A percentile compares a stretch with the other conserved stretches of the same genome.
These are phyloP conservation scores for Cyrtonyx montezumae DNA, from an alignment of 2,113 vertebrate species.

Conservation along the genomic window DNA sequence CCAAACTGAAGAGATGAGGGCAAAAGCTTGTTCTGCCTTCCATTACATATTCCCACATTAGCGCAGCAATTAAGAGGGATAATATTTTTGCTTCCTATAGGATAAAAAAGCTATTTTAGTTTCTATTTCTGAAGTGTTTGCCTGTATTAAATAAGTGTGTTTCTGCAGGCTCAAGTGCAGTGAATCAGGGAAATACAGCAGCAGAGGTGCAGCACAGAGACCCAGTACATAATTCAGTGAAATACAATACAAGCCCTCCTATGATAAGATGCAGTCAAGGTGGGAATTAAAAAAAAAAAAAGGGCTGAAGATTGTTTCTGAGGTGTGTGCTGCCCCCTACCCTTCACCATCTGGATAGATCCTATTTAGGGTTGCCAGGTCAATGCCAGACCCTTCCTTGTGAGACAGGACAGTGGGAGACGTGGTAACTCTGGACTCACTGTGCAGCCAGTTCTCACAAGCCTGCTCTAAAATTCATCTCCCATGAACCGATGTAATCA, in stretches of 20 bases:
- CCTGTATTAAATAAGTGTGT: neutral
- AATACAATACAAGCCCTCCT: neutral
- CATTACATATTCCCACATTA: neutral
- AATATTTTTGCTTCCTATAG: neutral
- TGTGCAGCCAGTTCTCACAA: neutral
- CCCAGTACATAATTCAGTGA: neutral
- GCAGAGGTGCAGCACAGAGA: neutral
- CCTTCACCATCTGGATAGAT: neutral
- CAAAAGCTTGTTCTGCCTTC: neutral
- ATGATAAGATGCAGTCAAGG: accelerated
- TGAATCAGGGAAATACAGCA: neutral
- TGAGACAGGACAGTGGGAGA: neutral
- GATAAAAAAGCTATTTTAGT: neutral
- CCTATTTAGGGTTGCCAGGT: neutral
- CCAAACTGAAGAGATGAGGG: neutral
- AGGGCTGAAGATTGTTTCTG: neutral
- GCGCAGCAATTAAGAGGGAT: neutral
- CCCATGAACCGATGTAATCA: neutral
- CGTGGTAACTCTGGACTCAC: neutral
- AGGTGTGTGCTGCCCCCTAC: neutral
- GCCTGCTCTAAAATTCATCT: neutral
- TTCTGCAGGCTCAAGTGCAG: neutral
- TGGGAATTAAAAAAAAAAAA: neutral
- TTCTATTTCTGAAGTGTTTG: neutral
- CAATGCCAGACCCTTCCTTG: accelerated